phyloP scores from a whole-genome alignment of 2,113 vertebrate species.

The Oreocharis arfaki region DNA sequence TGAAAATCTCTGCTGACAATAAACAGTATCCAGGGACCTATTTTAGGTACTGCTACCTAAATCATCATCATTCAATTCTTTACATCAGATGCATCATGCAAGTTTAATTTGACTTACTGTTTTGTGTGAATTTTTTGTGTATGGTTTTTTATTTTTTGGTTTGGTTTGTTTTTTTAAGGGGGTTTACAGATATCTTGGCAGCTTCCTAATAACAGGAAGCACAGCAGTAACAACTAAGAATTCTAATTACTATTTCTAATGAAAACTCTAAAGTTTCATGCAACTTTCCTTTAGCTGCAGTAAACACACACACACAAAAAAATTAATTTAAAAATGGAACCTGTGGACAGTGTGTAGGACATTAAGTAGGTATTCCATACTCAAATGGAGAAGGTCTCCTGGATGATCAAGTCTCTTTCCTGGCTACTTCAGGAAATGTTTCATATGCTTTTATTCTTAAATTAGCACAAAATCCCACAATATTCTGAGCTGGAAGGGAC shows the following conservation, averaged over 20 bases:
- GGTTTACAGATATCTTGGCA: background rate
- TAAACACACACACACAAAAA: background rate
- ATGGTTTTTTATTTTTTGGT: background rate
- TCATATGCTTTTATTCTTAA: background rate
- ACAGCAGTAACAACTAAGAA: background rate
- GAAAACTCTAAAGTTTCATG: background rate
- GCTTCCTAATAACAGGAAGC: background rate
- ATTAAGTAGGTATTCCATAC: background rate
- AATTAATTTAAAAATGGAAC: background rate
- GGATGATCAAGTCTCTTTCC: background rate
- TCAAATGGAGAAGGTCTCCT: background rate
- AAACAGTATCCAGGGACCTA: background rate
- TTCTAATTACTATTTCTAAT: background rate
- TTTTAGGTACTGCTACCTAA: background rate
- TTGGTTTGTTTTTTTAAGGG: background rate
- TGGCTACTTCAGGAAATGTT: background rate
- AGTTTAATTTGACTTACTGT: background rate
- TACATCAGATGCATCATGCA: background rate
- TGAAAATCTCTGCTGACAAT: background rate
- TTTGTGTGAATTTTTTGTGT: background rate
- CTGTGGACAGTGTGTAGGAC: background rate
- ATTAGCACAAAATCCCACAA: background rate
- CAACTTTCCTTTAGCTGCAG: background rate
- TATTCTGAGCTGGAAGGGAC: background rate
- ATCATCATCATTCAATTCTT: background rate